A percentile compares a stretch with the other conserved stretches of the same genome.
phyloP scores from a whole-genome alignment of 2,888 invertebrate species.

The Acrocera orbiculus region DNA sequence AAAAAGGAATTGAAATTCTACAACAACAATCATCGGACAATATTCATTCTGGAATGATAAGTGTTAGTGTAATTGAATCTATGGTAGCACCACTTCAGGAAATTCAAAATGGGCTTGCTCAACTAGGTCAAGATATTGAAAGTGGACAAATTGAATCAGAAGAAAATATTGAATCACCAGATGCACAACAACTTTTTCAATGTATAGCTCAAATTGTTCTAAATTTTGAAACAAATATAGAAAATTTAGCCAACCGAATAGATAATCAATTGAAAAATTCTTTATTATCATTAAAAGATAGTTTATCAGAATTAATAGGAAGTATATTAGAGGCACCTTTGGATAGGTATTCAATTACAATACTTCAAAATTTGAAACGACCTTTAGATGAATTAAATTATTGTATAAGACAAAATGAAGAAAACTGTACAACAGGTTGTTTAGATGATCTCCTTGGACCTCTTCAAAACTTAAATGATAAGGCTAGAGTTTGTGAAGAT shows the following conservation, averaged over 20 bases:
- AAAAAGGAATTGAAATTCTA: conserved; percentile 39
- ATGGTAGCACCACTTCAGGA: conserved; percentile 40
- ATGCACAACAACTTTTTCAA: conserved; percentile 29
- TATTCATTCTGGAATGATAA: conserved; percentile 26
- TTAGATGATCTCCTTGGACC: conserved; percentile 27
- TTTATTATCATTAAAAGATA: conserved; percentile 32
- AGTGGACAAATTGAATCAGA: conserved; percentile 25
- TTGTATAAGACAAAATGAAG: conserved; percentile 29
- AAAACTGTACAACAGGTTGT: conserved; percentile 27
- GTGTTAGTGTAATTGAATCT: conserved; percentile 31
- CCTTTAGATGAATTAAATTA: conserved; percentile 35
- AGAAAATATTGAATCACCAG: conserved; percentile 23
- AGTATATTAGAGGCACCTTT: conserved; percentile 35
- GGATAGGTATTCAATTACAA: conserved; percentile 27
- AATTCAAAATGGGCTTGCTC: conserved; percentile 36
- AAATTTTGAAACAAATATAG: conserved; percentile 30
- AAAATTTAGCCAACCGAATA: conserved; percentile 19
- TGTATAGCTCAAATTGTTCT: conserved; percentile 29
- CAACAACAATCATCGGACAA: conserved; percentile 22
- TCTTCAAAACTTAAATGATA: conserved; percentile 23
- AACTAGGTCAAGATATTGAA: conserved; percentile 32
- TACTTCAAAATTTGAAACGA: conserved; percentile 34
- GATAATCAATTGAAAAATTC: conserved; percentile 19
- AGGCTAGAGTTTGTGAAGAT: conserved; percentile 23
- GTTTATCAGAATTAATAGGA: conserved; percentile 38